Percentiles rank a stretch among this genome's conserved stretches.
Conservation (phyloP, 2,113 vertebrate species). For the Eclectus roratus region DNA sequence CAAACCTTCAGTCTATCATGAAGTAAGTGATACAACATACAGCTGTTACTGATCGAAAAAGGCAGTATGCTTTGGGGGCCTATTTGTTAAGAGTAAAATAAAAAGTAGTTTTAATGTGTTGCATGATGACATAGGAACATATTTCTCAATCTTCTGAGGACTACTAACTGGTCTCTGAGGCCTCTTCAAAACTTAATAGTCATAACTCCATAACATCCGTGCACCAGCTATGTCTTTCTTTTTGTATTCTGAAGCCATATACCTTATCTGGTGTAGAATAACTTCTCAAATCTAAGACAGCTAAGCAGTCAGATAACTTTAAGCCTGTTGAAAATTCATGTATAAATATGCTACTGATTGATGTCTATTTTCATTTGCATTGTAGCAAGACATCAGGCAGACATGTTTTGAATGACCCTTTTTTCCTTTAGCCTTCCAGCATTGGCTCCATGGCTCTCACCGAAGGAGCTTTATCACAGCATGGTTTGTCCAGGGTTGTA, state of each 20-base stretch:
- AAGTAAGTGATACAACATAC: constrained; percentile 78
- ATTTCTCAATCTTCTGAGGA: not conserved
- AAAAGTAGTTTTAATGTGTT: not conserved
- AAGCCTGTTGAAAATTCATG: not conserved
- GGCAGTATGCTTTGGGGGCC: not conserved
- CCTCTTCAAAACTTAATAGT: not conserved
- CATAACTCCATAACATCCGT: not conserved
- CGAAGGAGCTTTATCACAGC: constrained; percentile 93
- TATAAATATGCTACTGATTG: not conserved
- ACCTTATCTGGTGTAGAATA: not conserved
- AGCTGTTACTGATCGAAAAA: not conserved
- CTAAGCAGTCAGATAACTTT: not conserved
- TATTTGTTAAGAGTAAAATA: not conserved
- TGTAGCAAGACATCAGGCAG: not conserved
- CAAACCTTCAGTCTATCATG: constrained; percentile 95
- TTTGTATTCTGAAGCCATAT: not conserved
- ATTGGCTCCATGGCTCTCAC: constrained; percentile 96
- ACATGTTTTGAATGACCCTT: not conserved
- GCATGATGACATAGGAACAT: not conserved
- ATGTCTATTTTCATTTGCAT: not conserved
- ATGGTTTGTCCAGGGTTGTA: constrained; percentile 91
- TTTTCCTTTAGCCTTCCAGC: constrained; percentile 85
- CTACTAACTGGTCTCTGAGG: not conserved
- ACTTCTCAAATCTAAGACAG: not conserved
- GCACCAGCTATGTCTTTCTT: not conserved